Evolutionary conservation across 2,113 vertebrate species (phyloP), one percentile per base, ranked within the genome.

Genomic region (Melanostigma gelatinosum): DNA sequence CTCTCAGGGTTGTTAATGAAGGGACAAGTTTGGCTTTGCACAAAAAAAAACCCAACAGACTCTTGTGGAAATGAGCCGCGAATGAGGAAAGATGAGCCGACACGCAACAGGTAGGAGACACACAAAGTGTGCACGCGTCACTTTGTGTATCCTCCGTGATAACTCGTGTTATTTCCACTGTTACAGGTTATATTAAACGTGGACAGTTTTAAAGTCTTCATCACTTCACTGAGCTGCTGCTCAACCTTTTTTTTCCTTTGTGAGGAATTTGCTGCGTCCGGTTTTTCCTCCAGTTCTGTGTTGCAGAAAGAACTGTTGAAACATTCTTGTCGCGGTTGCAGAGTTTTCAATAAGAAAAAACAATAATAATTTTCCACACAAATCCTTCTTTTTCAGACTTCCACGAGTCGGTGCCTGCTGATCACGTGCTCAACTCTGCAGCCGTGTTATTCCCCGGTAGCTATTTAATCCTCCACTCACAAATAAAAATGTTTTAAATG

Each of bases 391-490:
- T 87, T 85, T 34, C 82, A 94, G 94, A 82, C 71, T 38, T 75
- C 54, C 90, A 62, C 79, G 60, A 55, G 48, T 54, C 77, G 36
- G 69, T 42, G 52, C 95, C 94, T 38, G 67, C 88, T 0, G 95
- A 93, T 82, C 90, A 91, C 57, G 91, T 96, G 86, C 85, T 96
- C 10, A 0, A 48, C 77, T 95, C 95, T 0, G 95, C 94, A 69
- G 93, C 92, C 0, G 93, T 94, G 34, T 57, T 89, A 0, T 94
- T 95, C 79, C 95, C 95, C 3, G 95, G 95, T 94, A 81, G 40
- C 22, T 75, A 22, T 42, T 58, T 3, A n/a, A 42, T 32, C 38
- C 68, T 40, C 57, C 12, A 27, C 12, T 60, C n/a, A n/a, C n/a
- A n/a, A n/a, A n/a, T 60, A 55, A 11, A 24, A 11, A n/a, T 55